phyloP scores from a whole-genome alignment of 1,140 invertebrate genomes.

The Dufourea novaeangliae region DNA sequence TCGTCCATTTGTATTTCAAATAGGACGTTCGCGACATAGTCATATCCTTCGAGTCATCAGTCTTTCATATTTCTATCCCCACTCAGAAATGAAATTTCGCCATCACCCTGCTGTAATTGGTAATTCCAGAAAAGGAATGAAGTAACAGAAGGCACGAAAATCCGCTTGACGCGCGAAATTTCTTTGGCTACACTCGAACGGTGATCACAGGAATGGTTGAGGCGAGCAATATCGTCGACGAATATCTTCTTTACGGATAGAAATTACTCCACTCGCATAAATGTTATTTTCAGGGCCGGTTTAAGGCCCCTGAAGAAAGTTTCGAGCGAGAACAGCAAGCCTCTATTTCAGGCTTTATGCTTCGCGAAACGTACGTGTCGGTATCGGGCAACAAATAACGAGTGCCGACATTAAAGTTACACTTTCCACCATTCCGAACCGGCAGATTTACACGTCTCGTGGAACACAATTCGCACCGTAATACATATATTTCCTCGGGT shows the following conservation, averaged over 20 bases:
- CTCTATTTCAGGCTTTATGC: conserved; percentile 2
- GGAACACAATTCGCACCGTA: conserved; percentile 28
- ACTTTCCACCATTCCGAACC: conserved; percentile 12
- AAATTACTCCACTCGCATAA: too few species aligned
- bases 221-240: too few species aligned
- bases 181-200: neutral
- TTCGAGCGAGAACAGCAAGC: neutral
- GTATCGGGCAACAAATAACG: conserved; percentile 40
- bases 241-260: too few species aligned
- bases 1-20: conserved; percentile 66
- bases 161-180: neutral
- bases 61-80: conserved; percentile 5
- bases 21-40: conserved; percentile 58
- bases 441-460: conserved; percentile 43
- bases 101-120: neutral
- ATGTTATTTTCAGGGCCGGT: too few species aligned
- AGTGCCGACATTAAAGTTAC: conserved; percentile 28
- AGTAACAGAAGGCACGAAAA: too few species aligned
- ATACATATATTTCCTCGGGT: conserved; percentile 42
- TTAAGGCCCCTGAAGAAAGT: too few species aligned
- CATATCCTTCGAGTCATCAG: conserved; percentile 50
- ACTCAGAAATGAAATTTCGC: neutral
- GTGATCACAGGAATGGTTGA: neutral
- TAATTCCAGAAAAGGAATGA: neutral
- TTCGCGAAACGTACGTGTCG: conserved; percentile 18